Percentiles rank a stretch among this genome's conserved stretches.
These are phyloP conservation scores for Agrilus biguttatus DNA, from an alignment of 2,888 invertebrate species.

Conservation along the genomic window DNA sequence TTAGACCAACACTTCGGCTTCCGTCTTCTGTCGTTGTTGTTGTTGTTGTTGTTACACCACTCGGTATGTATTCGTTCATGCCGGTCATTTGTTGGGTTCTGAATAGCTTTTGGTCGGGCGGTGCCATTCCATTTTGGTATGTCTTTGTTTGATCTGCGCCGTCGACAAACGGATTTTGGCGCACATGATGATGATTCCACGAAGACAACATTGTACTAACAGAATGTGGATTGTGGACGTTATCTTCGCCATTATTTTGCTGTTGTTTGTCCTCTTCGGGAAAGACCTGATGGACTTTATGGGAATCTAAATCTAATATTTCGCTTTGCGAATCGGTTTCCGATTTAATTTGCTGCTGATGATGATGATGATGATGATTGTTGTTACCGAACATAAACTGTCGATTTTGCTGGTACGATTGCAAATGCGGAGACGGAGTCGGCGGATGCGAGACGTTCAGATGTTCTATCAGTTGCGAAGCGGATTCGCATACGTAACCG, in stretches of 20 bases:
- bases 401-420: constrained; percentile 38
- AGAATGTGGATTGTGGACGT: constrained; percentile 29
- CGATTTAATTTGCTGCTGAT: constrained; percentile 40
- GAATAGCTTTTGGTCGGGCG: constrained; percentile 22
- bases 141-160: constrained; percentile 7
- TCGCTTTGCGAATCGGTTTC: constrained; percentile 63
- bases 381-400: constrained; percentile 27
- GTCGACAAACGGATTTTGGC: constrained; percentile 17
- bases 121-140: constrained; percentile 10
- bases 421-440: constrained; percentile 31
- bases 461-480: constrained; percentile 60
- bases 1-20: constrained; percentile 23
- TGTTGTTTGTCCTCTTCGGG: constrained; percentile 33
- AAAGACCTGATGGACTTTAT: constrained; percentile 54
- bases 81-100: constrained; percentile 40
- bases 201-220: constrained; percentile 40
- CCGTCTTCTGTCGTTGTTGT: constrained; percentile 39
- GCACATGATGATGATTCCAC: constrained; percentile 35
- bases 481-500: constrained; percentile 64
- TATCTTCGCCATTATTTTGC: constrained; percentile 17
- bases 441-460: constrained; percentile 49
- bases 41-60: constrained; percentile 35
- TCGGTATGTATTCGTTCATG: constrained; percentile 33
- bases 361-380: constrained; percentile 19
- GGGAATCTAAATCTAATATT: constrained; percentile 75